Evolutionary conservation across 2,888 invertebrate genomes (phyloP), one percentile per base, ranked within the genome.

Genomic region (Aphodius granarius): DNA sequence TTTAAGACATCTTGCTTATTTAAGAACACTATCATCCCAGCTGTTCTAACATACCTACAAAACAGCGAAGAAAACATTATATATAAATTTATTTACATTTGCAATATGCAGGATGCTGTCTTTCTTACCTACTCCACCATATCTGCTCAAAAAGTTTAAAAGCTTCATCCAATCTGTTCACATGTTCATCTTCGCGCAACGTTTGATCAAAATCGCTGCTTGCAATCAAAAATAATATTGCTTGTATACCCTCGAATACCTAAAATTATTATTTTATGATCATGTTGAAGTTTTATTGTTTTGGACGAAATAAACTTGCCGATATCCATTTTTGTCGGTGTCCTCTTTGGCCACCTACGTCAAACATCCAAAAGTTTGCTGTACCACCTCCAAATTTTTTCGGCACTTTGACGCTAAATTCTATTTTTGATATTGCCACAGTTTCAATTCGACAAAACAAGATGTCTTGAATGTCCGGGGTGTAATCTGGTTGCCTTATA

Each of bases 241-340:
- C 94, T 81, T 94, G 91, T 79, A 95, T 94, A 2, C 94, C 94
- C 85, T 94, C 95, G 82, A 95, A 95, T 0, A 94, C 94, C 90
- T 93, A 86, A 5, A 81, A 73, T 62, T 63, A 9, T 18, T 4
- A 73, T 66, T 20, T 72, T 76, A 20, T n/a, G n/a, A n/a, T n/a
- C n/a, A n/a, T n/a, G n/a, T n/a, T n/a, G n/a, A n/a, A n/a, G n/a
- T 20, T 9, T 23, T 66, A 22, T 68, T 13, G 16, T 63, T 66
- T 70, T 19, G 16, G 73, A 63, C 19, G n/a, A n/a, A n/a, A n/a
- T n/a, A n/a, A 20, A 5, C 23, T 78, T 82, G 90, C 91, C 86
- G 93, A 92, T 80, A 95, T 94, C 95, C 95, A 95, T 85, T 95
- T 95, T 81, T 93, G 93, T 75, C 95, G 88, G 83, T 95, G 94